Evolutionary conservation across 1,140 invertebrate genomes (phyloP).

Genomic region (Penaeus indicus): DNA sequence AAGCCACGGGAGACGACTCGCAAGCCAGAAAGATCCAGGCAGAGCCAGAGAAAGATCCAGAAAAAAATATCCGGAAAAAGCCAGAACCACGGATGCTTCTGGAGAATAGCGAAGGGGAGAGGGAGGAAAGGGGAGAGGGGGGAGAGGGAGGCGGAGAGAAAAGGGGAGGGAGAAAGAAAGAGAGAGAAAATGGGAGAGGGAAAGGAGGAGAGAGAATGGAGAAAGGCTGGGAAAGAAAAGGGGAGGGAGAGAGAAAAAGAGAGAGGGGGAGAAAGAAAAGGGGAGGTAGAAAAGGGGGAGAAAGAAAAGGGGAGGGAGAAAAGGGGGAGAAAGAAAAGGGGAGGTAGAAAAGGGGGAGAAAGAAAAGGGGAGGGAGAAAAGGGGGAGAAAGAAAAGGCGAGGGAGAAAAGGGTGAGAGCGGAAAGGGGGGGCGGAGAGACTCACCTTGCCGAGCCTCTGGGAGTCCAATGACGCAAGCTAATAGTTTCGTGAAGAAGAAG

Average conservation of each 20-base stretch:
- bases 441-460: conserved; percentile 57
- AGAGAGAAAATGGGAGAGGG: neutral
- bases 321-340: too few relatives aligned
- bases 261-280: neutral
- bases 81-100: too few relatives aligned
- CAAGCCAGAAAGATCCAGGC: too few relatives aligned
- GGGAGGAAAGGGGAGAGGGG: neutral
- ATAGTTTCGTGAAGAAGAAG: conserved; percentile 58
- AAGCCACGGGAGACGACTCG: too few relatives aligned
- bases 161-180: neutral
- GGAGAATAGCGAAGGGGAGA: neutral
- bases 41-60: too few relatives aligned
- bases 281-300: neutral
- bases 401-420: too few relatives aligned
- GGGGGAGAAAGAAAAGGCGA: too few relatives aligned
- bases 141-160: neutral
- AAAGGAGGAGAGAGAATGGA: neutral
- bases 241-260: neutral
- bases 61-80: too few relatives aligned
- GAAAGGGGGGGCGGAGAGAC: conserved; percentile 33
- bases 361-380: too few relatives aligned
- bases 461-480: conserved; percentile 64
- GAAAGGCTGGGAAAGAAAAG: neutral
- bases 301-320: neutral
- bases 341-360: too few relatives aligned